Conservation (phyloP, 2,888 invertebrate genomes). For the Sisyra terminalis region DNA sequence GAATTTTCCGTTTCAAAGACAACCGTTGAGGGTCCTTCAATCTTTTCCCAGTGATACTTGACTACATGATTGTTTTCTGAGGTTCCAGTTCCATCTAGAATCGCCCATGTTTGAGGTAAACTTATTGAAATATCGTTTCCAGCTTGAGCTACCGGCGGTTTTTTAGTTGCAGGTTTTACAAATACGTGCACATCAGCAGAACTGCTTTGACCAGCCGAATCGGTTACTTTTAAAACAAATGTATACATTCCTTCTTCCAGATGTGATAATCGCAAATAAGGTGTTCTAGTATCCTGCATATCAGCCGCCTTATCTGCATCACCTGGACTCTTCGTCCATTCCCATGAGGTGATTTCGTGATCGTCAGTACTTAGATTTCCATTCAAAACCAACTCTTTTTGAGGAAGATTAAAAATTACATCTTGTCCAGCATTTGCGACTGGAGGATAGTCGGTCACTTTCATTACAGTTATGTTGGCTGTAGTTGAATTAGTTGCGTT, state of each 20-base stretch:
- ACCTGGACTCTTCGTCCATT: conserved; percentile 84
- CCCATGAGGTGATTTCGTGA: conserved; percentile 84
- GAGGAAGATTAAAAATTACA: conserved; percentile 77
- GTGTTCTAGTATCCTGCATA: conserved; percentile 89
- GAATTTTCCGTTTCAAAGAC: conserved; percentile 23
- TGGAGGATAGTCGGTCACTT: conserved; percentile 87
- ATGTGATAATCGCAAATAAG: conserved; percentile 71
- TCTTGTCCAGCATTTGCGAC: conserved; percentile 88
- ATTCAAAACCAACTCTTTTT: conserved; percentile 67
- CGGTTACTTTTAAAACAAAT: conserved; percentile 83
- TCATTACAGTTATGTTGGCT: conserved; percentile 78
- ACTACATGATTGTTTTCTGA: conserved; percentile 71
- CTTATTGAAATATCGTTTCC: conserved; percentile 53
- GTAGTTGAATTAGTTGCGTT: conserved; percentile 70
- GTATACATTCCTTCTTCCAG: conserved; percentile 80
- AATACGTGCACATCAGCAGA: conserved; percentile 82
- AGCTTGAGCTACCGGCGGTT: conserved; percentile 58
- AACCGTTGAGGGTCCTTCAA: conserved; percentile 49
- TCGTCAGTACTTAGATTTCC: conserved; percentile 88
- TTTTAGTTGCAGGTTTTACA: conserved; percentile 78
- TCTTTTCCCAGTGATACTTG: conserved; percentile 70
- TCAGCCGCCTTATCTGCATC: conserved; percentile 84
- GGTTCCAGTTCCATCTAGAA: conserved; percentile 53
- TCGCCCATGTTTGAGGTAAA: conserved; percentile 65
- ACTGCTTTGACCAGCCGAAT: conserved; percentile 76